These are phyloP conservation scores for Elegia similella DNA, from an alignment of 2,888 invertebrate genomes.

Conservation along the genomic window DNA sequence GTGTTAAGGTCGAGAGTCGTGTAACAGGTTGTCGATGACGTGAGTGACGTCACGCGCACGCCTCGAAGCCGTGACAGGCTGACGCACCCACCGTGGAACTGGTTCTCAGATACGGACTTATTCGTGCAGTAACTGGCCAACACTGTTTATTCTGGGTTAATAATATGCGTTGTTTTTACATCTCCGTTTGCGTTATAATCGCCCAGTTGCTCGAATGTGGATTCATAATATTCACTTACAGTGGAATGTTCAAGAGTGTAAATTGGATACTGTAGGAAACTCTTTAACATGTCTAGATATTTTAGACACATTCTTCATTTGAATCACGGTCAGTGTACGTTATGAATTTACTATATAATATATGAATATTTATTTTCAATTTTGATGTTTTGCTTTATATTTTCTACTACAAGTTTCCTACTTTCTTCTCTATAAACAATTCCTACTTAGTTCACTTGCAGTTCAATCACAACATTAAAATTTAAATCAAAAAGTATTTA, in stretches of 20 bases:
- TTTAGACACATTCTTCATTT: too few relatives aligned
- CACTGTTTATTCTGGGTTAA: constrained; percentile 9
- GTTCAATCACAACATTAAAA: too few relatives aligned
- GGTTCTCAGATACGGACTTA: constrained; percentile 20
- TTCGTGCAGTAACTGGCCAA: constrained; percentile 3
- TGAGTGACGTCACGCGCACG: constrained; percentile 64
- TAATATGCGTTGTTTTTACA: constrained; percentile 9
- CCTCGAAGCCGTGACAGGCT: constrained; percentile 49
- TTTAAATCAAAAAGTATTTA: too few relatives aligned
- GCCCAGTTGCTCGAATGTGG: not conserved
- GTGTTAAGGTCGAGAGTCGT: constrained; percentile 32
- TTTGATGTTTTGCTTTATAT: too few relatives aligned
- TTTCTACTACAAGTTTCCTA: too few relatives aligned
- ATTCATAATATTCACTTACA: not conserved
- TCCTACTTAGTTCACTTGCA: too few relatives aligned
- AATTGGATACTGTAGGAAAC: not conserved
- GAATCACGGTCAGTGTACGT: too few relatives aligned
- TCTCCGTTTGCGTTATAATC: not conserved
- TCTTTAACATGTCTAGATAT: too few relatives aligned
- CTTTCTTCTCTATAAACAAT: too few relatives aligned
- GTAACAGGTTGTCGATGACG: constrained; percentile 52
- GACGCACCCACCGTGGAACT: constrained; percentile 57
- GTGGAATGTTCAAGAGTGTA: not conserved
- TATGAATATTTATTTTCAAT: too few relatives aligned
- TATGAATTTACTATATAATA: too few relatives aligned